Conservation (phyloP, 2,888 invertebrate species). For the Magallana nippona region DNA sequence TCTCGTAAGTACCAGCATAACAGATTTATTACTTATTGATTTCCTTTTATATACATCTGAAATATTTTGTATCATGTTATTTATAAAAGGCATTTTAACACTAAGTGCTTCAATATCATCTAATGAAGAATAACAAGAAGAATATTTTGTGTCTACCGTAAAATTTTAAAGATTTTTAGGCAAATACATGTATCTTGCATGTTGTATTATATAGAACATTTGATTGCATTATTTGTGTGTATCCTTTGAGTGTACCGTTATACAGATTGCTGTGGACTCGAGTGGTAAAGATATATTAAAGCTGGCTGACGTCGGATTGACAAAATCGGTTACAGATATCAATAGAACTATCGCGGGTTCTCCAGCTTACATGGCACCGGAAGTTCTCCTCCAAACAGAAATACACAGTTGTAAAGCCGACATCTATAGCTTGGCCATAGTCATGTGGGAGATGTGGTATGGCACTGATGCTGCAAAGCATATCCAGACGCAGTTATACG, state of each 20-base stretch:
- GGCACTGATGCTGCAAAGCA: conserved; percentile 65
- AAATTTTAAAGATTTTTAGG: no score
- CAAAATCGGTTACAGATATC: conserved; percentile 68
- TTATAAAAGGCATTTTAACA: no score
- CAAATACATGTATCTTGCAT: no score
- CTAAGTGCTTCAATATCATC: no score
- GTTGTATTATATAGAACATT: no score
- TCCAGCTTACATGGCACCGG: conserved; percentile 75
- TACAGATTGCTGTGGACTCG: not conserved
- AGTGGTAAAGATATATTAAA: conserved; percentile 54
- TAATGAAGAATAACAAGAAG: no score
- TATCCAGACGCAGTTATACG: conserved; percentile 54
- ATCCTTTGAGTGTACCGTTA: no score
- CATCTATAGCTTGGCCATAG: conserved; percentile 61
- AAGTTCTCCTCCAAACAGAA: conserved; percentile 68
- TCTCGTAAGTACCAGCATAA: conserved; percentile 61
- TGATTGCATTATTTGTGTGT: no score
- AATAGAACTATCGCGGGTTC: conserved; percentile 70
- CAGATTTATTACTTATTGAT: not conserved
- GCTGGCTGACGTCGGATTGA: conserved; percentile 74
- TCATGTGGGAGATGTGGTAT: conserved; percentile 72
- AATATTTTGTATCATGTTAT: no score
- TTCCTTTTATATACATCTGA: no score
- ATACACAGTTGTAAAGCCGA: conserved; percentile 64
- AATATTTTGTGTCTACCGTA: no score